Conservation (phyloP, 1,140 invertebrate species). For the Papilio dardanus region DNA sequence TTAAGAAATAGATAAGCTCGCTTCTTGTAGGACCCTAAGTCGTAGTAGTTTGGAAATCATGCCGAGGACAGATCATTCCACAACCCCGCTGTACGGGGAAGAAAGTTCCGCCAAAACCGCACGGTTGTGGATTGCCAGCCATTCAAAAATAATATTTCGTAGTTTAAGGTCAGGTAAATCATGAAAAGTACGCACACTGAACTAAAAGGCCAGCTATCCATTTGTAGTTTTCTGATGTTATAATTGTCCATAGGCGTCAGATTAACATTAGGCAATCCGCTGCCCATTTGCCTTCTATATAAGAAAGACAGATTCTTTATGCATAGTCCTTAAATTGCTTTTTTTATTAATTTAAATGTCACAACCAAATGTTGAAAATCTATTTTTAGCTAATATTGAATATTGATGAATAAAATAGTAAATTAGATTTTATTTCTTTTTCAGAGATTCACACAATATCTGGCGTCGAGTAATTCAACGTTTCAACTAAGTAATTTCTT, state of each 20-base stretch:
- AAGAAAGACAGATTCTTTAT: background rate
- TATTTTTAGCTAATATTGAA: background rate
- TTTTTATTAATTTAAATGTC: background rate
- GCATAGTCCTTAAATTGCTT: background rate
- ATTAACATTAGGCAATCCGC: background rate
- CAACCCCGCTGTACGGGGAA: no score
- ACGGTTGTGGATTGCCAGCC: no score
- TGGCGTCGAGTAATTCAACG: conserved; percentile 99
- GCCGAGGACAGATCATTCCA: no score
- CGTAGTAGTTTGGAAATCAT: no score
- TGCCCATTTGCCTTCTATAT: background rate
- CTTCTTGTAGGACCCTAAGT: no score
- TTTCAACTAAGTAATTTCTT: conserved; percentile 99
- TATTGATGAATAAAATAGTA: background rate
- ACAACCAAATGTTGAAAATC: background rate
- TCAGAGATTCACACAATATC: conserved; percentile 99
- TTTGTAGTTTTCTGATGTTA: background rate
- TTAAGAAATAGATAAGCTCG: no score
- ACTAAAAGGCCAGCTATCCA: background rate
- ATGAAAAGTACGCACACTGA: background rate
- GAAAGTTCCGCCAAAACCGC: no score
- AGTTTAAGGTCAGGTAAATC: no score
- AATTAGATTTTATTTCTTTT: conserved; percentile 79
- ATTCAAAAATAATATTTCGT: no score
- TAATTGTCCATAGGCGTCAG: background rate